Conservation (phyloP, 2,113 vertebrate genomes). For the Crotophaga sulcirostris region DNA sequence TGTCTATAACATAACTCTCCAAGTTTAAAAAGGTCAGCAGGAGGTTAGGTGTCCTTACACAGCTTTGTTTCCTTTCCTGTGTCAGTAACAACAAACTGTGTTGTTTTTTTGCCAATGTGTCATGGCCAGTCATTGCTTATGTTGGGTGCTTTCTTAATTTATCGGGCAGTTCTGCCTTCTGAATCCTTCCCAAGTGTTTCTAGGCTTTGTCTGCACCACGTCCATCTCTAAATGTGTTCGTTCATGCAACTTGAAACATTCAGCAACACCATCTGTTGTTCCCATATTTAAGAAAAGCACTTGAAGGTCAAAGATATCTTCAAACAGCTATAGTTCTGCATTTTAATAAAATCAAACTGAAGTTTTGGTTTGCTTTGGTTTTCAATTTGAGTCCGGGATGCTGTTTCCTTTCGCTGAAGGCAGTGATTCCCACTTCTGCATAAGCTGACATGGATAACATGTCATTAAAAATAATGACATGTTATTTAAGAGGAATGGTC, state of each 20-base stretch:
- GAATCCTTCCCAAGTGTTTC: not conserved
- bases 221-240: not conserved
- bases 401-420: not conserved
- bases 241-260: slow-evolving; percentile 9
- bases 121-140: not conserved
- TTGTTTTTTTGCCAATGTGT: not conserved
- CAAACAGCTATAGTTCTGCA: not conserved
- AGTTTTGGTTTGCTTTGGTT: not conserved
- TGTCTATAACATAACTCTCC: not conserved
- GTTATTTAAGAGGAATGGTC: not conserved
- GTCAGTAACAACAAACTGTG: not conserved
- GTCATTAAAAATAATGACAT: not conserved
- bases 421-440: not conserved
- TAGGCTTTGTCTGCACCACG: not conserved
- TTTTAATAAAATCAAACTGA: not conserved
- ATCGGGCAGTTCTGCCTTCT: not conserved
- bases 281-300: not conserved
- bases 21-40: not conserved
- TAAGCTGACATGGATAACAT: not conserved
- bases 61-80: not conserved
- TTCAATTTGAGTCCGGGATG: not conserved
- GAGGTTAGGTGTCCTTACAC: not conserved
- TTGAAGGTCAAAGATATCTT: slow-evolving; percentile 7
- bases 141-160: not conserved
- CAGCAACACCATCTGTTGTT: not conserved